Conservation (phyloP, 2,797 vertebrate genomes). For the Coranthus polyacanthus region DNA sequence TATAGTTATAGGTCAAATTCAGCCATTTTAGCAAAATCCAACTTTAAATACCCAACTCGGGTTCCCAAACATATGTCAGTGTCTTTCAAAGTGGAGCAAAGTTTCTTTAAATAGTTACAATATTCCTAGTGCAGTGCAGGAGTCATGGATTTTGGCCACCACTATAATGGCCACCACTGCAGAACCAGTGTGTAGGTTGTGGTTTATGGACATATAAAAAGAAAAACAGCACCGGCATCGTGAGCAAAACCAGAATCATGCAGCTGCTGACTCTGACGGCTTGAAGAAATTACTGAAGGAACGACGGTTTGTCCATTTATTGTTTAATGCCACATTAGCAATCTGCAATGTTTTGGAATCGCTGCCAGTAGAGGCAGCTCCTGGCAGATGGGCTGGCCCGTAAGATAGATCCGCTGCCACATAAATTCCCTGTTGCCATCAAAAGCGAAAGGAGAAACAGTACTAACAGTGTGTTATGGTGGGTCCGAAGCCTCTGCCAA, state of each 20-base stretch:
- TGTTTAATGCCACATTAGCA: slow-evolving; percentile 86
- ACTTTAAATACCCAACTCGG: background rate
- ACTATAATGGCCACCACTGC: slow-evolving; percentile 5
- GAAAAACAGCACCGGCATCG: slow-evolving; percentile 10
- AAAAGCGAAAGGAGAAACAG: slow-evolving; percentile 74
- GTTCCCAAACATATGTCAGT: background rate
- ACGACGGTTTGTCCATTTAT: slow-evolving; percentile 76
- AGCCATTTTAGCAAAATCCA: background rate
- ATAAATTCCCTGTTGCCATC: slow-evolving; percentile 83
- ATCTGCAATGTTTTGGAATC: slow-evolving; percentile 75
- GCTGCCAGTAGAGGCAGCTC: slow-evolving; percentile 79
- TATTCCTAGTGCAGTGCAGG: background rate
- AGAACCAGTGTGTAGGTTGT: slow-evolving; percentile 31
- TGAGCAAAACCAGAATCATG: slow-evolving; percentile 37
- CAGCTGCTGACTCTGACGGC: slow-evolving; percentile 68
- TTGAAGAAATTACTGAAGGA: slow-evolving; percentile 74
- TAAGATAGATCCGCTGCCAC: slow-evolving; percentile 83
- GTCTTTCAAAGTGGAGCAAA: background rate
- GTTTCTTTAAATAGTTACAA: background rate
- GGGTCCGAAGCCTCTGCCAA: slow-evolving; percentile 72
- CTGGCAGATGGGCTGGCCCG: slow-evolving; percentile 84
- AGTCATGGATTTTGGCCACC: background rate
- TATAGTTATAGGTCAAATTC: slow-evolving; percentile 14
- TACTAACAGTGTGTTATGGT: slow-evolving; percentile 78
- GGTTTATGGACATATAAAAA: slow-evolving; percentile 39